Evolutionary conservation across 2,113 vertebrate genomes (phyloP).

Genomic region (Pycnonotus jocosus): DNA sequence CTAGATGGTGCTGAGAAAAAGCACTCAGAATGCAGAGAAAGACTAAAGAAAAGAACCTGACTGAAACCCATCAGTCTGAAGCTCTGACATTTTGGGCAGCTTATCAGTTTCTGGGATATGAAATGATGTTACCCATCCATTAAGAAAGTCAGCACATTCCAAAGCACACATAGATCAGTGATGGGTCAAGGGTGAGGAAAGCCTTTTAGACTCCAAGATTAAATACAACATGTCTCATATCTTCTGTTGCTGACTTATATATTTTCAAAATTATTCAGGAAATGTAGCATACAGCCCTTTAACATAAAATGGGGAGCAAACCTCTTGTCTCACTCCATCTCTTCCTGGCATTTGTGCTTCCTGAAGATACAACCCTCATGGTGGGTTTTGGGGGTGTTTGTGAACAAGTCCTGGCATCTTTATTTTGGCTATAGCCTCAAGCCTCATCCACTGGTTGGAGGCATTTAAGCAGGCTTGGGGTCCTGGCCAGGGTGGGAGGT

Average conservation of each 20-base stretch:
- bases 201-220: not conserved
- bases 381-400: not conserved
- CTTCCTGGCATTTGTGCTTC: not conserved
- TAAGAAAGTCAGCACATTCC: slow-evolving; percentile 12
- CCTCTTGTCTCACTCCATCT: not conserved
- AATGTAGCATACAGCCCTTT: not conserved
- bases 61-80: not conserved
- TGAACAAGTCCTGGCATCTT: not conserved
- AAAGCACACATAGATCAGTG: not conserved
- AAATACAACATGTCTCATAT: not conserved
- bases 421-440: not conserved
- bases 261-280: not conserved
- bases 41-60: not conserved
- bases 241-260: not conserved
- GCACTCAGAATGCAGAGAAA: not conserved
- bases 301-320: not conserved
- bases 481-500: not conserved
- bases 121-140: not conserved
- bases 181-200: not conserved
- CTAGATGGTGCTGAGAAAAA: slow-evolving; percentile 28
- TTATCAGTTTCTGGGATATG: not conserved
- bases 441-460: not conserved
- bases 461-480: not conserved
- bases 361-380: not conserved
- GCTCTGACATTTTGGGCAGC: not conserved